phyloP scores from a whole-genome alignment of 2,113 vertebrate genomes.

The Colaptes auratus region DNA sequence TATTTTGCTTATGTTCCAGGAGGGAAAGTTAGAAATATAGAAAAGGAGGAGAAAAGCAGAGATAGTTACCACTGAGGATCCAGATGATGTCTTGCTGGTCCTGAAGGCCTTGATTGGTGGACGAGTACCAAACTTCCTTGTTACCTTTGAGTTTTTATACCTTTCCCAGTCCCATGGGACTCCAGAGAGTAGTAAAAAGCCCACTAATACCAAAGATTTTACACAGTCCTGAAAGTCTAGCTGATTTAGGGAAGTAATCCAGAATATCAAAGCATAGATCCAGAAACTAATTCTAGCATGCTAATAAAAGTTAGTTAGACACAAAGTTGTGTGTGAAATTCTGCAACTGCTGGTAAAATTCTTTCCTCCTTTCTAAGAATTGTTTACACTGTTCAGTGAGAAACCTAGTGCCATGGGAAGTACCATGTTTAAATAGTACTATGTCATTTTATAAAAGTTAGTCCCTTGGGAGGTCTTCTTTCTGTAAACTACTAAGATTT shows the following conservation, averaged over 20 bases:
- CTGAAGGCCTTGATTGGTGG: no score
- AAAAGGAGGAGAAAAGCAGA: no score
- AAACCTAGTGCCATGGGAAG: background rate
- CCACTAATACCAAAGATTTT: background rate
- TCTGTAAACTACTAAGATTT: background rate
- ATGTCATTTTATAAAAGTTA: background rate
- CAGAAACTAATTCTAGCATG: background rate
- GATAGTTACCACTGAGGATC: no score
- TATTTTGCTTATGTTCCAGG: no score
- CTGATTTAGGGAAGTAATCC: background rate
- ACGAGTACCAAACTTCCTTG: no score
- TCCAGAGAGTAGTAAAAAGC: background rate
- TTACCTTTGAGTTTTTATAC: no score
- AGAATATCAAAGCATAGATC: background rate
- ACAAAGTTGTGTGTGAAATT: background rate
- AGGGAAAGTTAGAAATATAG: no score
- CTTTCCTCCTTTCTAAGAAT: background rate
- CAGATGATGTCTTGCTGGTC: no score
- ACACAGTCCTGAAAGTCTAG: background rate
- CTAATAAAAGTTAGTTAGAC: background rate
- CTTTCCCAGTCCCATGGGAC: no score
- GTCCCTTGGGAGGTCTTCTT: background rate
- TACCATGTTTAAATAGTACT: background rate
- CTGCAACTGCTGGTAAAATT: background rate
- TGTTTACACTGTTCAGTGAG: background rate